Base-by-base conservation (phyloP, 1,140 invertebrate genomes). In the Vollenhovia emeryi region DNA sequence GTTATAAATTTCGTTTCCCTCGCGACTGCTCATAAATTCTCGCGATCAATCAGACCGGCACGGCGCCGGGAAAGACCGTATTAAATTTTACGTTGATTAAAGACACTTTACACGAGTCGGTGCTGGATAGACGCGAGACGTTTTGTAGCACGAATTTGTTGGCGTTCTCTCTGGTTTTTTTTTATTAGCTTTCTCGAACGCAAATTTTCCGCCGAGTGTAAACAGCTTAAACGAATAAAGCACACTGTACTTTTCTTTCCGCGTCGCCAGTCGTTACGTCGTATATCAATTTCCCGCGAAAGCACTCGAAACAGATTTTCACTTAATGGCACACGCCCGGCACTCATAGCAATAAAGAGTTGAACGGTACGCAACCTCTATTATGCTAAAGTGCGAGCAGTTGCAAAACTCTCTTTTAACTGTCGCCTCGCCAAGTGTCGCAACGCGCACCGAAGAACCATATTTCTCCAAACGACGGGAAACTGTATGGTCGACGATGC, bases 291-390 rank as follows among this genome's bases (percentile, higher is more conserved):
- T 80, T 80, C 50, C 11, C 43, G 27, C 36, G 50, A 68, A 24
- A 57, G 40, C 50, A 71, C 27, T 71, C 36, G 27, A 82, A 82
- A 82, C 78, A 80, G 78, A 82, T 82, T 82, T 82, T 55, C 78
- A 82, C 36, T 45, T 80, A 80, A 80, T 69, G 62, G 48, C 62
- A 36, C 30, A 57, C 8, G 36, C 50, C n/a, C 24, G 24, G 36
- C 24, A 43, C 7, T 82, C 66, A 48, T 40, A 43, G 36, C n/a
- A 43, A 40, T 82, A 82, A 82, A 57, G 64, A 43, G 52, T 71
- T 82, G 24, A 82, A 80, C 64, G 36, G 11, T 43, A 43, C 30
- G 21, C 40, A 60, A 60, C 55, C 36, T 59, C 64, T 80, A 71
- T 71, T 80, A 45, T 80, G 64, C 36, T 52, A 40, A 79, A 80